These are phyloP conservation scores for Megalurothrips usitatus DNA, from an alignment of 2,888 invertebrate species.

Conservation along the genomic window DNA sequence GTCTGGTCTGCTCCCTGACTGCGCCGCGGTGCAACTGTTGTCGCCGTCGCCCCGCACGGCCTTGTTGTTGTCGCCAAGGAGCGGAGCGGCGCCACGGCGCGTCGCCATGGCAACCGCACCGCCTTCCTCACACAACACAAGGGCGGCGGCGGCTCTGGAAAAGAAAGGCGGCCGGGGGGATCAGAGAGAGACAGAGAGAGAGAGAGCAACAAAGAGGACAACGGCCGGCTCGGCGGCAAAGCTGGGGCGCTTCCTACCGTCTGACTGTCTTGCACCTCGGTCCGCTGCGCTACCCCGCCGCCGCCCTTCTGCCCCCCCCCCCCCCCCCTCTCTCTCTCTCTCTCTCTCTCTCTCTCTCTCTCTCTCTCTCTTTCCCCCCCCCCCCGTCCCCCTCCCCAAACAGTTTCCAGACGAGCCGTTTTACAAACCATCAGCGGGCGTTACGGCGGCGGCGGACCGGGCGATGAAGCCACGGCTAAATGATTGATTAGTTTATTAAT, in stretches of 20 bases:
- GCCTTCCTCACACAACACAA: no score
- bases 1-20: no score
- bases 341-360: background rate
- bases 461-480: background rate
- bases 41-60: background rate
- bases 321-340: background rate
- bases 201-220: background rate
- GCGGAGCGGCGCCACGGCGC: no score
- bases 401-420: no score
- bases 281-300: background rate
- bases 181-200: background rate
- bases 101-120: no score
- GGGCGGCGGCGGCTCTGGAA: background rate
- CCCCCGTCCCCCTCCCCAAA: no score
- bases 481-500: slow-evolving; percentile 27
- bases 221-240: background rate
- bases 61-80: background rate
- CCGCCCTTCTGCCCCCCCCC: background rate
- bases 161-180: background rate
- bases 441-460: background rate
- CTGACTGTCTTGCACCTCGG: background rate
- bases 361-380: no score
- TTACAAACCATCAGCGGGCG: background rate
- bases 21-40: background rate
- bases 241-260: background rate